phyloP scores from a whole-genome alignment of 2,888 invertebrate genomes.

The Ochropleura leucogaster region DNA sequence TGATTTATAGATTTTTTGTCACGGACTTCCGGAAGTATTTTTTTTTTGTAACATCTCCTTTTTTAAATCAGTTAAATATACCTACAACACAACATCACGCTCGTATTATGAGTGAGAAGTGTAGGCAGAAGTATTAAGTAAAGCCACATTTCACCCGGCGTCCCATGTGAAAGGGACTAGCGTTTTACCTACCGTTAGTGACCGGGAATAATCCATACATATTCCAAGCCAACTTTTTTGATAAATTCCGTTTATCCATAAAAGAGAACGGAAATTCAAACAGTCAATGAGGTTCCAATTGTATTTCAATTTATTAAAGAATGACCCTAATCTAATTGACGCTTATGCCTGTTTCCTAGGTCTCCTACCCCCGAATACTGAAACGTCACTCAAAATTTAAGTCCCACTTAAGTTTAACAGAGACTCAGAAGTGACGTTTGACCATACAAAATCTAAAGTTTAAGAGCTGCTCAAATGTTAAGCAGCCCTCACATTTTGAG shows the following conservation, averaged over 20 bases:
- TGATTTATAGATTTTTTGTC: too few relatives aligned
- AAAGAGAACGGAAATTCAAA: not conserved
- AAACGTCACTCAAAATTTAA: too few relatives aligned
- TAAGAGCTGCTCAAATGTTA: too few relatives aligned
- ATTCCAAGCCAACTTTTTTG: not conserved
- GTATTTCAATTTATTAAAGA: not conserved
- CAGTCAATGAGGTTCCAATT: not conserved
- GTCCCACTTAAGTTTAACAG: too few relatives aligned
- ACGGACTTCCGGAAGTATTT: too few relatives aligned
- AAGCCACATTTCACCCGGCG: not conserved
- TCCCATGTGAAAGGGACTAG: slow-evolving; percentile 1
- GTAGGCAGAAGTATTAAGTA: slow-evolving; percentile 4
- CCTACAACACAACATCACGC: slow-evolving; percentile 2
- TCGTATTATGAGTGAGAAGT: not conserved
- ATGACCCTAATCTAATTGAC: not conserved
- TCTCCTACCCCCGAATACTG: too few relatives aligned
- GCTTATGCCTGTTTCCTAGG: not conserved
- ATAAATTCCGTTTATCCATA: not conserved
- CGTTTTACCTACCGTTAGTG: not conserved
- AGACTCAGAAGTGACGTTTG: too few relatives aligned
- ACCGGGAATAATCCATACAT: not conserved
- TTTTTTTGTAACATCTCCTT: too few relatives aligned
- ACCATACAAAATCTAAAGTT: too few relatives aligned
- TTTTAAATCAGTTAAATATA: too few relatives aligned
- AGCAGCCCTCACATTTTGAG: too few relatives aligned